phyloP scores from a whole-genome alignment of 2,113 vertebrate species.

The Enhydra lutris region DNA sequence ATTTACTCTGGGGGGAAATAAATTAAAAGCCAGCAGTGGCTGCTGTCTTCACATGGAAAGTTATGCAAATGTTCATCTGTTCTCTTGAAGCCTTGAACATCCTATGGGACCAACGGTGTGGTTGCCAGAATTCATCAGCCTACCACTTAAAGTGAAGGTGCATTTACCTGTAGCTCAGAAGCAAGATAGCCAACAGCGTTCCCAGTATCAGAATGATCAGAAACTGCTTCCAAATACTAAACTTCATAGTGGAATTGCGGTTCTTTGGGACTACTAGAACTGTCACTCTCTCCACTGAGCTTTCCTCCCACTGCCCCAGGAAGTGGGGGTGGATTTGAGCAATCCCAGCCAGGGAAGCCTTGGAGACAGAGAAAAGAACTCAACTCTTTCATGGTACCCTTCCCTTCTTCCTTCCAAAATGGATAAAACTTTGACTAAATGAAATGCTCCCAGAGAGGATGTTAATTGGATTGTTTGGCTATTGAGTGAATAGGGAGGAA shows the following conservation, averaged over 20 bases:
- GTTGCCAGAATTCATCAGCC: not conserved
- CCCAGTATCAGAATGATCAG: not conserved
- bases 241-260: not conserved
- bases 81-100: conserved; percentile 28
- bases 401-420: not conserved
- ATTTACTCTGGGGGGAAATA: not conserved
- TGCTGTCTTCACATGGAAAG: conserved; percentile 38
- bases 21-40: conserved; percentile 45
- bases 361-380: not conserved
- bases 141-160: not conserved
- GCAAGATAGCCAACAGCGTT: not conserved
- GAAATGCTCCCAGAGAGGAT: not conserved
- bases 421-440: not conserved
- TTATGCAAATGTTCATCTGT: conserved; percentile 63
- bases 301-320: not conserved
- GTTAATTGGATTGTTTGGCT: not conserved
- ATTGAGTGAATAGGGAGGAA: not conserved
- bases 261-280: not conserved
- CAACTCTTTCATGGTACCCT: not conserved
- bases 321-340: not conserved
- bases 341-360: not conserved
- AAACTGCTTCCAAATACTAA: not conserved
- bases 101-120: not conserved
- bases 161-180: not conserved
- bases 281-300: not conserved